Evolutionary conservation across 2,888 invertebrate species (phyloP).

Genomic region (Andrena camellia): DNA sequence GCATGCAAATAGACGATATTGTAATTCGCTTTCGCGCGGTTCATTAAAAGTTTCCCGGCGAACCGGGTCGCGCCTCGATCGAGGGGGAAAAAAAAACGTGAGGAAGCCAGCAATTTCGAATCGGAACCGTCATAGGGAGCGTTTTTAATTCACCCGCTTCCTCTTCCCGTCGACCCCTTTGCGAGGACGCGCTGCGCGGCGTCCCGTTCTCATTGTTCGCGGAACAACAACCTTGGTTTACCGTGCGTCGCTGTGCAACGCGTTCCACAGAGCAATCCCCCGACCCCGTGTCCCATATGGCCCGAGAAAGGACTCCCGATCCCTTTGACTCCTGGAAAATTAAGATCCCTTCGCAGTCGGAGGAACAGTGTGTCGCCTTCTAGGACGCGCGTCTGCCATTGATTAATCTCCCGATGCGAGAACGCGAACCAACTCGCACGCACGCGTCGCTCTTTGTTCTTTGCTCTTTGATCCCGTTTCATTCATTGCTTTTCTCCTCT

Average conservation of each 20-base stretch:
- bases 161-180: background rate
- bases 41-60: slow-evolving; percentile 18
- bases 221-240: slow-evolving; percentile 17
- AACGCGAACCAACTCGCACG: background rate
- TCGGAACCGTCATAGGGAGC: background rate
- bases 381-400: slow-evolving; percentile 19
- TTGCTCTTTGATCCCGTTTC: slow-evolving; percentile 9
- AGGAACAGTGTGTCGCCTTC: slow-evolving; percentile 10
- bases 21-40: slow-evolving; percentile 5
- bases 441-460: slow-evolving; percentile 29
- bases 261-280: background rate
- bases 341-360: slow-evolving; percentile 6
- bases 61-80: background rate
- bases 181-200: background rate
- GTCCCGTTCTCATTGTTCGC: background rate
- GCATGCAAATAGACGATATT: slow-evolving; percentile 31
- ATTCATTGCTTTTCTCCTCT: background rate
- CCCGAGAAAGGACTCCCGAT: background rate
- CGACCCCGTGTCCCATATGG: background rate
- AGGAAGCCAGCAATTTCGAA: slow-evolving; percentile 14
- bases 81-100: background rate
- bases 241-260: background rate
- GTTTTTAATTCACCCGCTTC: background rate
- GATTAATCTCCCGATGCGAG: slow-evolving; percentile 38
- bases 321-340: slow-evolving; percentile 35